These are phyloP conservation scores for Onychomys arenicola DNA, from an alignment of 2,797 vertebrate species.

Conservation along the genomic window DNA sequence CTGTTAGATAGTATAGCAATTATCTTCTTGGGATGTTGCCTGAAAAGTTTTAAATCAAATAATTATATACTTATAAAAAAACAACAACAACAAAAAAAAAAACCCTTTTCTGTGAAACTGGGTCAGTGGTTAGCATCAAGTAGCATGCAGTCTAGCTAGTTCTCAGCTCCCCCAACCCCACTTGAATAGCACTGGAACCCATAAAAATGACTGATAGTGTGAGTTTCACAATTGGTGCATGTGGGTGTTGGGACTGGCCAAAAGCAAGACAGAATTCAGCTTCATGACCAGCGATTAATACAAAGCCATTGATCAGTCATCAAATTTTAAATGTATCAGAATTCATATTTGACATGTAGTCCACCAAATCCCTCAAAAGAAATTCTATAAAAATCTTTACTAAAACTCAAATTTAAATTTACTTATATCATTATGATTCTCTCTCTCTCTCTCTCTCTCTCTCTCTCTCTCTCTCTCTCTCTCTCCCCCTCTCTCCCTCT, in stretches of 20 bases:
- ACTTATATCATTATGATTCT: neutral
- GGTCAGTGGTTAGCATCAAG: neutral
- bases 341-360: neutral
- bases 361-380: neutral
- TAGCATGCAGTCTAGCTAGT: no score
- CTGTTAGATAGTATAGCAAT: neutral
- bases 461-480: no score
- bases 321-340: neutral
- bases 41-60: neutral
- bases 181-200: neutral
- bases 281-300: neutral
- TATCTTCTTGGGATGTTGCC: neutral
- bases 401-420: slow-evolving; percentile 45
- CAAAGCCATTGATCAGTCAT: neutral
- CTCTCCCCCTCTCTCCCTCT: neutral
- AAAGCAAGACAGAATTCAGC: neutral
- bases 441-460: neutral
- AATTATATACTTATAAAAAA: neutral
- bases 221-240: neutral
- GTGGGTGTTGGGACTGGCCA: neutral
- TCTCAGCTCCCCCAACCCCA: neutral
- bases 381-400: slow-evolving; percentile 17
- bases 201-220: neutral
- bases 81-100: neutral
- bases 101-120: neutral